These are phyloP conservation scores for Mormyrops boulengeri DNA, from an alignment of 2,797 vertebrate genomes.

Conservation along the genomic window DNA sequence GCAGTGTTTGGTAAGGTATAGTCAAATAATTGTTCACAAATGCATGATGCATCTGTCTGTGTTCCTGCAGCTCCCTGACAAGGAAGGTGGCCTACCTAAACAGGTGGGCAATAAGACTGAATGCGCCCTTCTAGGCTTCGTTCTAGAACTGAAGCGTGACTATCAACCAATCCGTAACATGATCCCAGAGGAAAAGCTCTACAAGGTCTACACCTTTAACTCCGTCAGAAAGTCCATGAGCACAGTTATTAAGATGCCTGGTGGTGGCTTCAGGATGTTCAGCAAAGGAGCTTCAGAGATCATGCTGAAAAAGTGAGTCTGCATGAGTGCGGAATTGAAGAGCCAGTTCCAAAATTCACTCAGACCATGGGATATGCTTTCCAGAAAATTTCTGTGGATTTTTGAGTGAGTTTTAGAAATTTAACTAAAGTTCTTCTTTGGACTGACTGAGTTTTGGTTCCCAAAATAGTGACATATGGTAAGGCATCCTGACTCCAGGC, in stretches of 20 bases:
- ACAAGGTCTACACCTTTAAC: conserved; percentile 98
- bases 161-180: conserved; percentile 76
- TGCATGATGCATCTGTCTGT: conserved; percentile 21
- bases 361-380: neutral
- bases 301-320: conserved; percentile 88
- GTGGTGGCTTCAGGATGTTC: conserved; percentile 89
- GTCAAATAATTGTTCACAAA: neutral
- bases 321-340: neutral
- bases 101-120: conserved; percentile 98
- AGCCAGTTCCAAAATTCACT: neutral
- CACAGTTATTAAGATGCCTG: conserved; percentile 78
- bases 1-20: neutral
- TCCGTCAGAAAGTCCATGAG: conserved; percentile 97
- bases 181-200: conserved; percentile 87
- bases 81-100: conserved; percentile 82
- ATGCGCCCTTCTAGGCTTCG: conserved; percentile 86
- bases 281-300: conserved; percentile 97
- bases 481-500: neutral
- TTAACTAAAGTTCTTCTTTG: neutral
- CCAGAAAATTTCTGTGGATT: neutral
- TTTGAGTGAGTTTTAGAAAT: neutral
- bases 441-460: neutral
- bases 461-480: neutral
- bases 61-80: conserved; percentile 76
- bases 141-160: conserved; percentile 75